These are phyloP conservation scores for Dendrophyllia cribrosa DNA, from an alignment of 64 coral and sea anemone genomes.

Conservation along the genomic window DNA sequence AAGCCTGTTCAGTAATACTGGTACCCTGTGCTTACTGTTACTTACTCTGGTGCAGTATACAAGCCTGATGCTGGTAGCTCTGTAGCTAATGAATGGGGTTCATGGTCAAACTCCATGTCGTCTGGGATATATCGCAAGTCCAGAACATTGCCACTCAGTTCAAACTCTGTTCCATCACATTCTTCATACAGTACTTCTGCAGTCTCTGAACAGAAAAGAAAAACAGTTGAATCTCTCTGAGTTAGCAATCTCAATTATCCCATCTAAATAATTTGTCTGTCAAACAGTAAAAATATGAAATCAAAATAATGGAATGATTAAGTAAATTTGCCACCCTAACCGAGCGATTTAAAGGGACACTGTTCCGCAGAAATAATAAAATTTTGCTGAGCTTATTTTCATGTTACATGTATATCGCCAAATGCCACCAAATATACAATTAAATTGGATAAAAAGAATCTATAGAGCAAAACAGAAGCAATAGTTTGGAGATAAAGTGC, in stretches of 20 bases:
- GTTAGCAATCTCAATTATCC: too few relatives aligned
- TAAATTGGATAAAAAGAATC: too few relatives aligned
- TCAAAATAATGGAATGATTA: too few relatives aligned
- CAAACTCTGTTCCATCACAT: slow-evolving; percentile 96
- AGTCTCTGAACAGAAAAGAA: slow-evolving; percentile 49
- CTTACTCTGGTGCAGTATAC: slow-evolving; percentile 93
- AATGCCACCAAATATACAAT: too few relatives aligned
- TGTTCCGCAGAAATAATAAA: too few relatives aligned
- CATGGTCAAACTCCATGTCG: slow-evolving; percentile 88
- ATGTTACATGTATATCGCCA: not conserved
- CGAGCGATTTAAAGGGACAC: too few relatives aligned
- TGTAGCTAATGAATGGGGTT: slow-evolving; percentile 84
- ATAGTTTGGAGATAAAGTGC: too few relatives aligned
- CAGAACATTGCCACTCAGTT: slow-evolving; percentile 88
- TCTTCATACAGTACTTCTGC: slow-evolving; percentile 89
- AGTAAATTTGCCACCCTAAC: too few relatives aligned
- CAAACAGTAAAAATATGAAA: not conserved
- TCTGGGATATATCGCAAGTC: slow-evolving; percentile 98
- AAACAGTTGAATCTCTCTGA: not conserved
- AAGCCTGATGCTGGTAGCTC: slow-evolving; percentile 69
- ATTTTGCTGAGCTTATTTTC: too few relatives aligned
- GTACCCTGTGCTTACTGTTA: not conserved
- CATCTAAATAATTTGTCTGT: too few relatives aligned
- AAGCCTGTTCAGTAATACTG: too few relatives aligned
- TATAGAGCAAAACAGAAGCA: too few relatives aligned